Percentiles rank a stretch among this genome's conserved stretches.
Conservation (phyloP, 1,140 invertebrate genomes). For the Bombus fervidus region DNA sequence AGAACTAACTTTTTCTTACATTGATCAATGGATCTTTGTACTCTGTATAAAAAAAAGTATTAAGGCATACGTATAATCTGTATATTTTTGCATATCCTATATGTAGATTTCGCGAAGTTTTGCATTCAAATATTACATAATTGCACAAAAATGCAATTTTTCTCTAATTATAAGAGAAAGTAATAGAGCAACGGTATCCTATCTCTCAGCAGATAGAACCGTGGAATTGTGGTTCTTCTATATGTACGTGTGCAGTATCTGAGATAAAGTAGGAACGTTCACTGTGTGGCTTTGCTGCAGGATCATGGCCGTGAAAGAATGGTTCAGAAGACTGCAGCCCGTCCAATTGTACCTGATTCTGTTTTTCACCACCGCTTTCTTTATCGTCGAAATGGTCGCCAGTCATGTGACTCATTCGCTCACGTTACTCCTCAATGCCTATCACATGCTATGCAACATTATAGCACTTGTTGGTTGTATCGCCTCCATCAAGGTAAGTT, state of each 20-base stretch:
- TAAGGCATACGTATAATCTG: too few relatives aligned
- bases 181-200: conserved; percentile 3
- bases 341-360: conserved; percentile 88
- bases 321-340: conserved; percentile 87
- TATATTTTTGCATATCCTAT: too few relatives aligned
- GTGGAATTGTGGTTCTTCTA: not conserved
- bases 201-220: not conserved
- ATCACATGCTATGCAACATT: conserved; percentile 93
- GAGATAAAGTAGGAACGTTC: conserved; percentile 25
- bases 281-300: conserved; percentile 38
- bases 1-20: too few relatives aligned
- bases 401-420: conserved; percentile 92
- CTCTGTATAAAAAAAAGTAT: too few relatives aligned
- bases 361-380: conserved; percentile 87
- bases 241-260: not conserved
- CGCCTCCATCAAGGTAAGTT: conserved; percentile 87
- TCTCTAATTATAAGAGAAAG: too few relatives aligned
- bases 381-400: conserved; percentile 88
- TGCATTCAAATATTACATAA: too few relatives aligned
- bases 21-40: too few relatives aligned
- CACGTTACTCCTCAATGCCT: conserved; percentile 91
- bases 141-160: too few relatives aligned
- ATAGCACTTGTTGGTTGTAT: conserved; percentile 88
- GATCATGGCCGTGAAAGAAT: conserved; percentile 88
- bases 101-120: too few relatives aligned